A percentile compares a stretch with the other conserved stretches of the same genome.
phyloP scores from a whole-genome alignment of 2,888 invertebrate genomes.

The Aethes cnicana region DNA sequence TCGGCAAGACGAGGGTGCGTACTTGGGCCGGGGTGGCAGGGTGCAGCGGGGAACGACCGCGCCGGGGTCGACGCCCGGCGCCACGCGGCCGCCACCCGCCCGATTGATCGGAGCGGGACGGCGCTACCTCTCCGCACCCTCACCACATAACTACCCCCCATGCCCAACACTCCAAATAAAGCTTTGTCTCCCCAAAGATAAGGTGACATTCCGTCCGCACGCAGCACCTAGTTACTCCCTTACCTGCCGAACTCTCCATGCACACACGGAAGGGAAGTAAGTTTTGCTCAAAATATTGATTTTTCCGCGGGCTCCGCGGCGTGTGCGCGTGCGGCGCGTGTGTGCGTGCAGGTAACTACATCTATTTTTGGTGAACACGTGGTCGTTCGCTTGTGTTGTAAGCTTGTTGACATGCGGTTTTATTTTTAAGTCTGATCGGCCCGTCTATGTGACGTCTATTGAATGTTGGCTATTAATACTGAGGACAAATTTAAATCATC shows the following conservation, averaged over 20 bases:
- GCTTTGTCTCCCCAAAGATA: conserved; percentile 62
- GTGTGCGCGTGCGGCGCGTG: conserved; percentile 42
- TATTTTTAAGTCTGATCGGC: conserved; percentile 71
- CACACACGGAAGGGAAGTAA: conserved; percentile 78
- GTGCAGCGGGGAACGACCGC: conserved; percentile 80
- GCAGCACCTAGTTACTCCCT: conserved; percentile 48
- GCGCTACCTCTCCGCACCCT: conserved; percentile 65
- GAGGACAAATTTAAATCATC: too few species aligned
- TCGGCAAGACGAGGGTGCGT: conserved; percentile 75
- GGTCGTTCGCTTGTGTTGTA: conserved; percentile 54
- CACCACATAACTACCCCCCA: conserved; percentile 68
- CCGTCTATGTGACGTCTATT: too few species aligned
- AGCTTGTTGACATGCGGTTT: conserved; percentile 79
- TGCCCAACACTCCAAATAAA: conserved; percentile 55
- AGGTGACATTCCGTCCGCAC: conserved; percentile 59
- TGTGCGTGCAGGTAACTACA: conserved; percentile 52
- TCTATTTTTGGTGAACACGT: conserved; percentile 79
- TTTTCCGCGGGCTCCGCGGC: conserved; percentile 72
- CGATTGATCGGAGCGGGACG: conserved; percentile 79
- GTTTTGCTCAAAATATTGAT: conserved; percentile 83
- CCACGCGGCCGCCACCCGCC: conserved; percentile 75
- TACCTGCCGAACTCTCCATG: conserved; percentile 48
- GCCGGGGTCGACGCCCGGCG: conserved; percentile 75
- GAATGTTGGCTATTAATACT: too few species aligned
- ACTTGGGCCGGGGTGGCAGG: conserved; percentile 73